A percentile compares a stretch with the other conserved stretches of the same genome.
Evolutionary conservation across 2,888 invertebrate genomes (phyloP).

Genomic region (Chalcosyrphus nemorum): DNA sequence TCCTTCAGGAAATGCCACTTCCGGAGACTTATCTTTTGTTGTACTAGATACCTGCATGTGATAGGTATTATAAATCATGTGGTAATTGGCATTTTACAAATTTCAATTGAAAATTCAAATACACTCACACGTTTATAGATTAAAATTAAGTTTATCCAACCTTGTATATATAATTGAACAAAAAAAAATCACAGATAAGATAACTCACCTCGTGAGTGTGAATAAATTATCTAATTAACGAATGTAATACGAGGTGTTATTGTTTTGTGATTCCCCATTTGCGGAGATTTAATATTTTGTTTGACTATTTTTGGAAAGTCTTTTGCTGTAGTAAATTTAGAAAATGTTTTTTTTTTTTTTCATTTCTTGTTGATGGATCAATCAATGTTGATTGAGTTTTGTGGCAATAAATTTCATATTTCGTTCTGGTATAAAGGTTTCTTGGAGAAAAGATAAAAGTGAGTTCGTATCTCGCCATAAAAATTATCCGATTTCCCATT

Average conservation of each 20-base stretch:
- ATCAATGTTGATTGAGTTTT: neutral
- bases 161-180: neutral
- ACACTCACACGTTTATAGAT: neutral
- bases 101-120: neutral
- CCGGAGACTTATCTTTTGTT: neutral
- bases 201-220: neutral
- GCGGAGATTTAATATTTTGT: neutral
- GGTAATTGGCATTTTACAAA: neutral
- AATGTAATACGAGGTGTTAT: neutral
- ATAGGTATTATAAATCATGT: neutral
- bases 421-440: neutral
- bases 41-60: neutral
- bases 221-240: neutral
- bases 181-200: neutral
- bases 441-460: neutral
- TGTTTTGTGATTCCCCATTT: neutral
- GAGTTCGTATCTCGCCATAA: neutral
- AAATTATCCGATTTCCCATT: neutral
- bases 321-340: neutral
- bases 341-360: neutral
- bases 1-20: neutral
- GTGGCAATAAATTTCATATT: neutral
- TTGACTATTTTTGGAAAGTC: neutral
- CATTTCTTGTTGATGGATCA: neutral
- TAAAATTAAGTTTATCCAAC: neutral